phyloP scores from a whole-genome alignment of 2,113 vertebrate genomes.

The Paraplagusia blochii region DNA sequence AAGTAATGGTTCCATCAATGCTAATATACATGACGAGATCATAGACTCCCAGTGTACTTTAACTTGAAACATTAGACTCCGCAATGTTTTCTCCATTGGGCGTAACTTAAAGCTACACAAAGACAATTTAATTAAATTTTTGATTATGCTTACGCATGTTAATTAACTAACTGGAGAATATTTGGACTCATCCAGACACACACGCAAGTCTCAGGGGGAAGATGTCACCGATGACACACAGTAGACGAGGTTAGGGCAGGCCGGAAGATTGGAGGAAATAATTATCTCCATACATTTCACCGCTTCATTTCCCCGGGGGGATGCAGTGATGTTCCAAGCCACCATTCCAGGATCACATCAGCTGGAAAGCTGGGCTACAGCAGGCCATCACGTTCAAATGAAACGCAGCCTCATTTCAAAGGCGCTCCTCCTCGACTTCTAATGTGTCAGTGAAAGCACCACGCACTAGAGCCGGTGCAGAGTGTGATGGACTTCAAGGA shows the following conservation, averaged over 20 bases:
- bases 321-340: slow-evolving; percentile 38
- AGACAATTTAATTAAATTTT: not conserved
- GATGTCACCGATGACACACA: slow-evolving; percentile 44
- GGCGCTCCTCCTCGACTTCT: slow-evolving; percentile 9
- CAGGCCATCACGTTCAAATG: not conserved
- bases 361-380: not conserved
- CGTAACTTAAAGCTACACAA: not conserved
- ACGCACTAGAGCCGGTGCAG: not conserved
- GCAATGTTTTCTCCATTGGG: no score
- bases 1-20: no score
- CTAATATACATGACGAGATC: no score
- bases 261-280: slow-evolving; percentile 65
- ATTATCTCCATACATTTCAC: slow-evolving; percentile 67
- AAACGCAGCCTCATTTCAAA: slow-evolving; percentile 19
- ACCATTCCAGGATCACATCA: slow-evolving; percentile 30
- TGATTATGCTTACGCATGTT: not conserved
- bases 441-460: not conserved
- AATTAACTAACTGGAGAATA: slow-evolving; percentile 7
- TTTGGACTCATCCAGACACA: not conserved
- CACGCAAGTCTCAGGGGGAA: slow-evolving; percentile 25
- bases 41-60: no score
- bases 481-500: slow-evolving; percentile 35
- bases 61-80: no score
- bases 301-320: slow-evolving; percentile 48
- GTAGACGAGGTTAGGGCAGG: slow-evolving; percentile 32